Evolutionary conservation across 1,140 invertebrate species (phyloP).

Genomic region (Eubasilissa regina): DNA sequence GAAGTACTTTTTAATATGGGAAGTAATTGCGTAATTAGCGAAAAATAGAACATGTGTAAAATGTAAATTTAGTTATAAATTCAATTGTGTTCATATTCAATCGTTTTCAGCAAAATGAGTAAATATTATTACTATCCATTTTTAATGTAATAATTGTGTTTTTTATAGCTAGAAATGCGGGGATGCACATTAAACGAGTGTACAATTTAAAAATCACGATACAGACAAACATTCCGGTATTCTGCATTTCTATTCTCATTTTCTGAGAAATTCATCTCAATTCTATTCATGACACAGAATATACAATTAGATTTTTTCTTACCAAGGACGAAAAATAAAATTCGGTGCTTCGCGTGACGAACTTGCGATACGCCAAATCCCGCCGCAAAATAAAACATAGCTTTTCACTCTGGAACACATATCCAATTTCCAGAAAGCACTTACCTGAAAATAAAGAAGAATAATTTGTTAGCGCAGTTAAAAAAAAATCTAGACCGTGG

Average conservation of each 20-base stretch:
- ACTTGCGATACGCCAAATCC: not conserved
- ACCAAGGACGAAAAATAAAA: slow-evolving; percentile 18
- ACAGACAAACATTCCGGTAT: slow-evolving; percentile 11
- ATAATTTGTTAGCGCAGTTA: not conserved
- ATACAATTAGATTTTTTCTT: slow-evolving; percentile 20
- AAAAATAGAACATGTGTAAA: too few species aligned
- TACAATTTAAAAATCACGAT: too few species aligned
- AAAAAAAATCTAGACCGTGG: not conserved
- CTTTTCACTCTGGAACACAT: not conserved
- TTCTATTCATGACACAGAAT: not conserved
- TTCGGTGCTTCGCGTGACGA: slow-evolving; percentile 4
- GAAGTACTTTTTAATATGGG: too few species aligned
- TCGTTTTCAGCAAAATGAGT: too few species aligned
- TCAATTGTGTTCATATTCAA: too few species aligned
- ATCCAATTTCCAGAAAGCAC: slow-evolving; percentile 24
- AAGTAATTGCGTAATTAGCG: too few species aligned
- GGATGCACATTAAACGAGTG: too few species aligned
- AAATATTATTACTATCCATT: too few species aligned
- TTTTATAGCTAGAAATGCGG: too few species aligned
- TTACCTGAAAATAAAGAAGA: slow-evolving; percentile 35
- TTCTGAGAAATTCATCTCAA: too few species aligned
- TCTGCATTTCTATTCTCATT: slow-evolving; percentile 13
- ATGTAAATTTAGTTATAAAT: too few species aligned
- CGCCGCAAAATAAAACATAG: not conserved
- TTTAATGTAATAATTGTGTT: too few species aligned